Evolutionary conservation across 2,888 invertebrate species (phyloP), one percentile per base, ranked within the genome.

Genomic region (Drosophila conformis): DNA sequence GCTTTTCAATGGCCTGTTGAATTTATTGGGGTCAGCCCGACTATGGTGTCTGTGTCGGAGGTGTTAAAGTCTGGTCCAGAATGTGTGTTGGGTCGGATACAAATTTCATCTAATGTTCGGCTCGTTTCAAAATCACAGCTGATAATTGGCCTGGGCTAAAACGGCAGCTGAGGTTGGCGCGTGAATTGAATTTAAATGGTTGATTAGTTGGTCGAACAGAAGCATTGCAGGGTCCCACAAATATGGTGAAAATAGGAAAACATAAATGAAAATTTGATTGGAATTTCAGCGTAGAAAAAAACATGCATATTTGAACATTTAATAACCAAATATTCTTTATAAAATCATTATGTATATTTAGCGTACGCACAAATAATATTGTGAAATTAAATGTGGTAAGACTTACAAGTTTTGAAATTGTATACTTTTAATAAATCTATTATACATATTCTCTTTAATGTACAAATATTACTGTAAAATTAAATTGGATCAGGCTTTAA

Each of bases 11-110:
- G 69, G 76, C 65, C 69, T 57, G 53, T 73, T 67, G 57, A 80
- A 84, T 84, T 84, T 84, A 84, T 87, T 84, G 78, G 82, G 85
- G 85, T 84, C 76, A 80, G 54, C 11, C n/a, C 40, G 69, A 46
- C 13, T 53, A 31, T 56, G 18, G 51, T 59, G 38, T 21, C 46
- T 64, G 51, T 51, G 61, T 31, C 21, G 65, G 27, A 78, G 79
- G 79, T 79, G 78, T 60, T 61, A 58, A 62, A 59, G 46, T 46
- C 57, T 18, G 42, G 46, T 52, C 56, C 60, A 53, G 27, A 46
- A 67, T 57, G 52, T 65, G 49, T 46, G 53, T 27, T 40, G 46
- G 53, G 48, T 49, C 64, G 52, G 49, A 73, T 71, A 69, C 71
- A 80, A 80, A 52, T 73, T 80, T 65, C 52, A 68, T 54, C 57